Percentiles rank a stretch among this genome's conserved stretches.
Evolutionary conservation across 2,797 vertebrate genomes (phyloP).

Genomic region (Microctenopoma lineatum): DNA sequence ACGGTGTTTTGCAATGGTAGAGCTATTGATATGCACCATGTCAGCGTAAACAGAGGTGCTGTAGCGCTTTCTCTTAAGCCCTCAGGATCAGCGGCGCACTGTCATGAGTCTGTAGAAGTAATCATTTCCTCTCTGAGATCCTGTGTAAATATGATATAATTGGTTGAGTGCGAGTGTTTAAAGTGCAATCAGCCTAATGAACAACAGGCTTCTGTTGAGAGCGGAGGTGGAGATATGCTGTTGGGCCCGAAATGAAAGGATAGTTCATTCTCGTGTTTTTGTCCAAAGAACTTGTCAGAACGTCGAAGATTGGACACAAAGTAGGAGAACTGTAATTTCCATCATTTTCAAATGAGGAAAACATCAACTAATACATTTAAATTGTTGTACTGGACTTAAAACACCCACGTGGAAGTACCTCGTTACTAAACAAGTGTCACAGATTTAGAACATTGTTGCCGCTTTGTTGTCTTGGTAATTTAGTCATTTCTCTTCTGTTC

Average conservation of each 20-base stretch:
- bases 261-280: conserved; percentile 57
- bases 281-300: conserved; percentile 53
- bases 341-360: conserved; percentile 16
- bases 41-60: conserved; percentile 67
- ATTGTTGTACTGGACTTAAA: conserved; percentile 31
- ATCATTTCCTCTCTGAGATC: conserved; percentile 70
- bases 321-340: conserved; percentile 43
- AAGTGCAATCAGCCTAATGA: conserved; percentile 81
- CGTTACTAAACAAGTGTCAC: conserved; percentile 53
- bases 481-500: conserved; percentile 51
- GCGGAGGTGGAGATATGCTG: conserved; percentile 53
- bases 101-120: conserved; percentile 67
- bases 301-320: conserved; percentile 31
- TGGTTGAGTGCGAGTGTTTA: conserved; percentile 73
- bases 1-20: conserved; percentile 69
- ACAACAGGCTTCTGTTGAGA: conserved; percentile 79
- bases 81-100: conserved; percentile 24
- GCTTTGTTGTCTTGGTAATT: conserved; percentile 50
- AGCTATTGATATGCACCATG: conserved; percentile 59
- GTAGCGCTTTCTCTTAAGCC: conserved; percentile 30
- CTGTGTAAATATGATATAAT: conserved; percentile 79
- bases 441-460: conserved; percentile 47
- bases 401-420: conserved; percentile 14
- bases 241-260: conserved; percentile 45
- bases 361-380: conserved; percentile 2